phyloP scores from a whole-genome alignment of 2,113 vertebrate genomes.

The Clarias batrachus region DNA sequence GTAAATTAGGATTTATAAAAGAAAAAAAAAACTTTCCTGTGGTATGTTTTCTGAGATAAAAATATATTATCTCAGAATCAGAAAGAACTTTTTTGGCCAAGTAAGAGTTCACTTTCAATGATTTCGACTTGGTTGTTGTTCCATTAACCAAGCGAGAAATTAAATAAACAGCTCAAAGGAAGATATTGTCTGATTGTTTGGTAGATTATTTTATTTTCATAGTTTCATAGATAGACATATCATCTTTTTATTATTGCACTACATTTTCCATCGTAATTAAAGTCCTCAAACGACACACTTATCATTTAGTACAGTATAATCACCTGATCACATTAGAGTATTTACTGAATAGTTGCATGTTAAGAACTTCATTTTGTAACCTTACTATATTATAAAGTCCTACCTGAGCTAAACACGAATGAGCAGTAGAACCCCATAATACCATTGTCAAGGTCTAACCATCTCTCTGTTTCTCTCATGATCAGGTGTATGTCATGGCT shows the following conservation, averaged over 20 bases:
- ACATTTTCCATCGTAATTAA: background rate
- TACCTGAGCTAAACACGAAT: background rate
- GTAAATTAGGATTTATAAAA: background rate
- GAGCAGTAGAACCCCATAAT: background rate
- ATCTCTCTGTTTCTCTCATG: background rate
- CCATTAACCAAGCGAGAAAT: background rate
- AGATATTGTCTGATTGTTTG: background rate
- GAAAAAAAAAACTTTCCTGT: background rate
- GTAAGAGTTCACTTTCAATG: background rate
- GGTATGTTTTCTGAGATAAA: background rate
- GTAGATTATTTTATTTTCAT: background rate
- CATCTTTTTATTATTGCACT: background rate
- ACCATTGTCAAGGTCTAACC: background rate
- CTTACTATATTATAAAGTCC: background rate
- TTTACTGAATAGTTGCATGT: background rate
- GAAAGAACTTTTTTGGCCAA: background rate
- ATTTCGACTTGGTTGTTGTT: background rate
- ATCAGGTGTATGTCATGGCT: conserved; percentile 35
- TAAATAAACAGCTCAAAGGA: background rate
- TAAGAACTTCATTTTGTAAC: background rate
- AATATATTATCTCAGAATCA: background rate
- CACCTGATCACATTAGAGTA: background rate
- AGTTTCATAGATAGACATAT: background rate
- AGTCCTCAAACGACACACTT: background rate
- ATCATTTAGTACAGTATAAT: background rate